Evolutionary conservation across 2,113 vertebrate genomes (phyloP), one percentile per base, ranked within the genome.

Genomic region (Chauna torquata): DNA sequence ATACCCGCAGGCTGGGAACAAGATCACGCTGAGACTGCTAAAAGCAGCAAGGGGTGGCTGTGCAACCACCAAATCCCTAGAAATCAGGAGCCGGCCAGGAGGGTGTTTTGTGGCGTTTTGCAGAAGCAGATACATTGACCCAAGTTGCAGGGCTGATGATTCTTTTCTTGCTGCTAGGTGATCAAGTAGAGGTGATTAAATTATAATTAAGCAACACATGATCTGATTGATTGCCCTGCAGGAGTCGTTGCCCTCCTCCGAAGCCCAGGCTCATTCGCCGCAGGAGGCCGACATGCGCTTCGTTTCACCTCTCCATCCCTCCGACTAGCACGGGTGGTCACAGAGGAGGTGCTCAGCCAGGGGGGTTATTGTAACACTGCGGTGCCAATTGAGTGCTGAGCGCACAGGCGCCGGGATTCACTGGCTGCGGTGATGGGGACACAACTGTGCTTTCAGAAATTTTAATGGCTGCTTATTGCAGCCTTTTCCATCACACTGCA

Each of bases 121-220:
- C 19, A 38, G 68, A 8, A 61, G 27, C 40, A 30, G 57, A 3
- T 7, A 1, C 0, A 2, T 27, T 42, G 40, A 77, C 59, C 61
- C 38, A 9, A 3, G 44, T 4, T 84, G 55, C 58, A 58, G 36
- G 50, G 7, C 42, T 25, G 23, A 0, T 30, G 34, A 75, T 85
- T 82, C 85, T 84, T 87, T 66, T 50, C 86, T 93, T 94, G 93
- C 92, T 93, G 88, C 54, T 23, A 34, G 40, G 62, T 96, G 92
- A 88, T 90, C 52, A 72, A 75, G 36, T 28, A 18, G 90, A 86
- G 62, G 68, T 95, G 88, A 91, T 95, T 88, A 90, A 83, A 82
- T 88, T 58, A 18, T 86, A 80, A 93, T 94, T 92, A 95, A 86
- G 17, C 62, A 57, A 3, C 66, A 44, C 4, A 1, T 12, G 78